Base-by-base conservation (phyloP, 2,888 invertebrate genomes). In the Idaea aversata region DNA sequence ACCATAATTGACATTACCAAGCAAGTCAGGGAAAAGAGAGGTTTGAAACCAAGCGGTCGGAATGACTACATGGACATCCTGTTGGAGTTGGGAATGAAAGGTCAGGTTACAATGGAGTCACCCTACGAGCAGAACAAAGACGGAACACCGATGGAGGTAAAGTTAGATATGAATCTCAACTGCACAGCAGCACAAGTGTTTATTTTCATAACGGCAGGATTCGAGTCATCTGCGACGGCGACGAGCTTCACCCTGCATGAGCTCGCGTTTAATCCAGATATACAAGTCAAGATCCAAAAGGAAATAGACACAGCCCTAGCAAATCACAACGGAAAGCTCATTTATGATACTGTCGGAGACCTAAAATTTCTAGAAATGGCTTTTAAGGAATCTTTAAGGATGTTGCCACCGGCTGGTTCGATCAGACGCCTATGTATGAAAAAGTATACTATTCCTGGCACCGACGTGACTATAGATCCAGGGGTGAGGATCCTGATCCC, bases 191-290 rank as follows among this genome's bases (percentile, higher is more conserved):
- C 79, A 16, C 78, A 80, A 64, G 72, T 79, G 13, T 80, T 78
- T 57, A 67, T 78, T 4, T 77, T 81, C 62, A 73, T 80, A 36
- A 69, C 72, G 4, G 80, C 77, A 15, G 82, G 81, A 0, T 80
- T 77, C 38, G 82, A 82, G 67, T 80, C 81, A 0, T 78, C 81
- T 0, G 76, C 82, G 2, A 75, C 76, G 0, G 72, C 77, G 0
- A 79, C 86, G 15, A 84, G 84, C 67, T 83, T 62, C 13, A 74
- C 77, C 57, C 62, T 80, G 5, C 82, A 83, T 38, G 75, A 79
- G 64, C 67, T 83, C 7, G 82, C 88, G 2, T 73, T 76, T 34
- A 68, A 86, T 65, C 83, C 81, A 5, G 77, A 83, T 6, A 72
- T 83, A 16, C 88, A 88, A 69, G 67, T 74, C 4, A 79, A 76